Evolutionary conservation across 1,140 invertebrate genomes (phyloP), one percentile per base, ranked within the genome.

Genomic region (Hyles euphorbiae): DNA sequence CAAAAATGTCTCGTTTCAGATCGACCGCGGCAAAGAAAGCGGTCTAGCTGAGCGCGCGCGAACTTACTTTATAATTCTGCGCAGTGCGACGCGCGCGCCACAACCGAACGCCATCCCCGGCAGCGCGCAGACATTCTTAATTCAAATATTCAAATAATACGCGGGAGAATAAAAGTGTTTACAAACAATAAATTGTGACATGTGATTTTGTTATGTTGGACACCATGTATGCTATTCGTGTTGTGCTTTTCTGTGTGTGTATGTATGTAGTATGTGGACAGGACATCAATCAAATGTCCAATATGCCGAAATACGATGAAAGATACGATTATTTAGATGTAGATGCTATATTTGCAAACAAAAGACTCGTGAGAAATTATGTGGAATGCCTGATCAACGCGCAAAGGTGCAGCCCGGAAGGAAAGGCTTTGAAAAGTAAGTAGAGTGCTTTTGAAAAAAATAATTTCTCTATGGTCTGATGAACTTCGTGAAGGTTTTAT

Each of bases 321-420:
- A 77, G 90, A 60, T 92, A 91, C 67, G 91, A 92, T 68, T 90
- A 91, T 72, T 77, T 92, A 61, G 90, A 91, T 70, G 78, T 91
- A 9, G 89, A 92, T 52, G 84, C 87, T 36, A 81, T 91, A 51
- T 84, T 92, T 65, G 83, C 83, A 40, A 91, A 84, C 71, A 91
- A 91, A 68, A 78, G 91, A 70, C 76, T 91, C 10, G 85, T 92
- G 47, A 89, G 83, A 40, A 89, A 91, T 71, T 91, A 92, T 76
- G 90, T 91, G 67, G 90, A 91, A 53, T 92, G 91, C 74, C 75
- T 92, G 12, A 84, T 91, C 50, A 88, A 80, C 61, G 78, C 87
- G 55, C 88, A 88, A 45, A 87, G 90, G 32, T 92, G 91, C 60
- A 88, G 90, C 11, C 91, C 91, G 10, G 91, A 92, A 74, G 91